Conservation (phyloP, 2,797 vertebrate genomes). For the Miichthys miiuy region DNA sequence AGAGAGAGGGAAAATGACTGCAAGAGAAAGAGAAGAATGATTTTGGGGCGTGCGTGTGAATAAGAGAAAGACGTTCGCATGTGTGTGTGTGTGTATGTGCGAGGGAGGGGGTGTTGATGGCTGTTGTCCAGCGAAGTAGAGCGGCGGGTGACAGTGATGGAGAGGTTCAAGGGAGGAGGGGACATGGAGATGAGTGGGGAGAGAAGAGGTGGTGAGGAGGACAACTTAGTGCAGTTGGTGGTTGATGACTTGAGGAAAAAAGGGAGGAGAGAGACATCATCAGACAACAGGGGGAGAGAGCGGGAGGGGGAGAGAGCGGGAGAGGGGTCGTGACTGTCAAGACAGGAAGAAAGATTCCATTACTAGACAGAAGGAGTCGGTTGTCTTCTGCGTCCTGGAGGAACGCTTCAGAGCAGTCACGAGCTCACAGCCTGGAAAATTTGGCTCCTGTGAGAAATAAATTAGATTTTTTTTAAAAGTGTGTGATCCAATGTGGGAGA, state of each 20-base stretch:
- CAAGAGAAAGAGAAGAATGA: slow-evolving; percentile 69
- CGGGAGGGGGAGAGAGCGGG: slow-evolving; percentile 18
- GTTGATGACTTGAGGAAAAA: slow-evolving; percentile 75
- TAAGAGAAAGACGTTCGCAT: slow-evolving; percentile 49
- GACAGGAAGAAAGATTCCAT: slow-evolving; percentile 68
- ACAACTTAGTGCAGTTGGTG: slow-evolving; percentile 71
- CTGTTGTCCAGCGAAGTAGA: slow-evolving; percentile 74
- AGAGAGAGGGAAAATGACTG: slow-evolving; percentile 53
- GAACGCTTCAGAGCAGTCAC: slow-evolving; percentile 61
- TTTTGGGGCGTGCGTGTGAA: slow-evolving; percentile 65
- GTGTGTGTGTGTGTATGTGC: slow-evolving; percentile 31
- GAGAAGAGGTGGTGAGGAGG: slow-evolving; percentile 61
- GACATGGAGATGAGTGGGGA: slow-evolving; percentile 65
- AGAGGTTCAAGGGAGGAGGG: slow-evolving; percentile 70
- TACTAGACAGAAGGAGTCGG: slow-evolving; percentile 60
- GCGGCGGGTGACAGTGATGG: slow-evolving; percentile 80
- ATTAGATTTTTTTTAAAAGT: slow-evolving; percentile 46
- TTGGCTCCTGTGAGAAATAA: slow-evolving; percentile 54
- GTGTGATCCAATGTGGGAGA: slow-evolving; percentile 28
- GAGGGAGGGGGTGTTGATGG: slow-evolving; percentile 43
- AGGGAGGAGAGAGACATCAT: slow-evolving; percentile 66
- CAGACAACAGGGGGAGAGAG: slow-evolving; percentile 38
- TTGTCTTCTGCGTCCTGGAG: slow-evolving; percentile 69
- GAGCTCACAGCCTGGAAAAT: slow-evolving; percentile 63
- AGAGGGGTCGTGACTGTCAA: slow-evolving; percentile 58